Percentiles rank a stretch among this genome's conserved stretches.
These are phyloP conservation scores for Lithophane ornitopus DNA, from an alignment of 2,888 invertebrate genomes.

Conservation along the genomic window DNA sequence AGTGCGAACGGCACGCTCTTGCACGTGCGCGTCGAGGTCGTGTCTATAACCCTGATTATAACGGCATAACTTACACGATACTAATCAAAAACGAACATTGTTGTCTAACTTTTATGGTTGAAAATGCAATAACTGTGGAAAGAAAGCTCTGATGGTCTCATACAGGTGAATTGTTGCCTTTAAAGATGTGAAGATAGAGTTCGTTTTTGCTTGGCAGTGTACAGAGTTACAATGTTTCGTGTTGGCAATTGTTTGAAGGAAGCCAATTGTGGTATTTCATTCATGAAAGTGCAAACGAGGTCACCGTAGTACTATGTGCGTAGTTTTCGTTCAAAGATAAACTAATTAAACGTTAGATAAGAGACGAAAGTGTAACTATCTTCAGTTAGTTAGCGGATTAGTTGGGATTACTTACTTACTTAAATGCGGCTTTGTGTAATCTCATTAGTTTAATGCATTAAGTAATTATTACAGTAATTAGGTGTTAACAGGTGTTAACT, in stretches of 20 bases:
- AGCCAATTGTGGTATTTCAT: constrained; percentile 59
- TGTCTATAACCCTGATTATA: constrained; percentile 4
- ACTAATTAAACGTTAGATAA: constrained; percentile 57
- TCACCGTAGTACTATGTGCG: constrained; percentile 65
- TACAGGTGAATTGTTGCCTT: constrained; percentile 6
- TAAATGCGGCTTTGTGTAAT: background rate
- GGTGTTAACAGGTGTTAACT: background rate
- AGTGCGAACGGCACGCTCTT: constrained; percentile 47
- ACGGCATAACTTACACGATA: constrained; percentile 17
- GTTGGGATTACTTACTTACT: constrained; percentile 5
- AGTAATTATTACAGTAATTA: constrained; percentile 3
- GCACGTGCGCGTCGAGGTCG: constrained; percentile 59
- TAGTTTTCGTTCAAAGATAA: constrained; percentile 57
- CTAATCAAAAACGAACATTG: constrained; percentile 21
- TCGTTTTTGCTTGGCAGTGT: constrained; percentile 19
- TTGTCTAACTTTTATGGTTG: accelerated
- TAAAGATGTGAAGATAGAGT: accelerated
- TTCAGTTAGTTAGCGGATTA: constrained; percentile 17
- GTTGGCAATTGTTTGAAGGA: constrained; percentile 29
- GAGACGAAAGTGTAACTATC: constrained; percentile 20
- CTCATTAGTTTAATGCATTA: background rate
- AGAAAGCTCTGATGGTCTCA: constrained; percentile 24
- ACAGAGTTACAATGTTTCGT: constrained; percentile 15
- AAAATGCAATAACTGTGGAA: background rate
- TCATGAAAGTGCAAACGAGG: constrained; percentile 65